These are phyloP conservation scores for Holothuria leucospilota DNA, from an alignment of 53 echinoderm and acorn worm genomes.

Conservation along the genomic window DNA sequence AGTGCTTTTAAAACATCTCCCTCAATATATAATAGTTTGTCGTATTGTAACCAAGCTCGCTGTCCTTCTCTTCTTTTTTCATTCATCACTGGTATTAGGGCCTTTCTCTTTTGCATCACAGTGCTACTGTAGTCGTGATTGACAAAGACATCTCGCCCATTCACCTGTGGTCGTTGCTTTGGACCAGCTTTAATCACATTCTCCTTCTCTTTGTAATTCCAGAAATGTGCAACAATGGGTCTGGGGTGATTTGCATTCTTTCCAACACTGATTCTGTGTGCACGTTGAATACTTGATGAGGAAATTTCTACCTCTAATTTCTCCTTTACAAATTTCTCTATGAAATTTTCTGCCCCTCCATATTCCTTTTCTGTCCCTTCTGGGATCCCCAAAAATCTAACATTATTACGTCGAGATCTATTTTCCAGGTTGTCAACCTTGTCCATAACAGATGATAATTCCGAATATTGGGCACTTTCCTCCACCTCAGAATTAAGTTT, in stretches of 20 bases:
- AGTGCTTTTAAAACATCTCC: too few species aligned
- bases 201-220: constrained; percentile 11
- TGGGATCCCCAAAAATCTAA: constrained; percentile 2
- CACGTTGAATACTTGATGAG: constrained; percentile 1
- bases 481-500: not conserved
- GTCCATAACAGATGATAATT: not conserved
- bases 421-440: not conserved
- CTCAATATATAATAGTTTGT: too few species aligned
- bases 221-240: not conserved
- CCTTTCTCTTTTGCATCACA: not conserved
- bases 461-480: not conserved
- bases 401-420: not conserved
- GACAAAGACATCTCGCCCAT: constrained; percentile 2
- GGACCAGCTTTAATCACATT: not conserved
- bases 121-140: not conserved
- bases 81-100: not conserved
- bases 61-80: too few species aligned
- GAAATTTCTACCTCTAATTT: not conserved
- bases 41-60: too few species aligned
- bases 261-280: not conserved
- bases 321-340: not conserved
- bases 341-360: constrained; percentile 1
- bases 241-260: not conserved
- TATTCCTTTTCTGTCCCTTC: not conserved
- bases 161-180: not conserved